Evolutionary conservation across 35 echinoderm and acorn worm species (phyloP).

Genomic region (Lytechinus variegatus): DNA sequence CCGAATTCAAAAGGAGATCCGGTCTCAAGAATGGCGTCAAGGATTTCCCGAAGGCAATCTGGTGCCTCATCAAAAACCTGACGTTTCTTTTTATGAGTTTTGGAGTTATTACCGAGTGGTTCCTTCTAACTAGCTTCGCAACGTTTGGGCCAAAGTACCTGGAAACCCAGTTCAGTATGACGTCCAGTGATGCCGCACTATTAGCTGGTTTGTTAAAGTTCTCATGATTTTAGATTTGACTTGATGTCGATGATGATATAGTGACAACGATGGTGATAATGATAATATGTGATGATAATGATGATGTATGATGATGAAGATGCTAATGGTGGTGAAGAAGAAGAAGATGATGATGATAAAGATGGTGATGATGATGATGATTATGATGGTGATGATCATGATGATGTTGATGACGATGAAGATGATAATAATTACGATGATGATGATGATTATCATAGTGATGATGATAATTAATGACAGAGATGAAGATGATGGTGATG

Average conservation of each 20-base stretch:
- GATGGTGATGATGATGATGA: not conserved
- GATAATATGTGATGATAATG: not conserved
- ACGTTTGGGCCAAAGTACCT: constrained; percentile 85
- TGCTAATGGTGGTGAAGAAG: not conserved
- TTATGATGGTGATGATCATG: not conserved
- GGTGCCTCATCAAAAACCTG: constrained; percentile 64
- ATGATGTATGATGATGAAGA: not conserved
- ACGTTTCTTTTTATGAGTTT: constrained; percentile 75
- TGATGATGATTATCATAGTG: not conserved
- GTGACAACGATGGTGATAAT: not conserved
- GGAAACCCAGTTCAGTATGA: constrained; percentile 76
- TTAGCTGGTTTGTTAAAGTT: constrained; percentile 65
- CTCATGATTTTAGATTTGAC: too few relatives aligned
- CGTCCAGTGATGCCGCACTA: constrained; percentile 70
- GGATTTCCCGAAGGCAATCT: constrained; percentile 71
- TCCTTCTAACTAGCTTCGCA: constrained; percentile 77
- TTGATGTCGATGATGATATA: not conserved
- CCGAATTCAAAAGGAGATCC: constrained; percentile 53
- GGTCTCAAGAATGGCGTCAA: constrained; percentile 58
- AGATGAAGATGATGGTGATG: not conserved
- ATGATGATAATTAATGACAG: not conserved
- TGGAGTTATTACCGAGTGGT: constrained; percentile 69
- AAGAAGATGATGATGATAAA: not conserved
- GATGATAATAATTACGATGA: not conserved
- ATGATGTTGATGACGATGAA: not conserved